Evolutionary conservation across 2,888 invertebrate species (phyloP).

Genomic region (Nasonia oneida): DNA sequence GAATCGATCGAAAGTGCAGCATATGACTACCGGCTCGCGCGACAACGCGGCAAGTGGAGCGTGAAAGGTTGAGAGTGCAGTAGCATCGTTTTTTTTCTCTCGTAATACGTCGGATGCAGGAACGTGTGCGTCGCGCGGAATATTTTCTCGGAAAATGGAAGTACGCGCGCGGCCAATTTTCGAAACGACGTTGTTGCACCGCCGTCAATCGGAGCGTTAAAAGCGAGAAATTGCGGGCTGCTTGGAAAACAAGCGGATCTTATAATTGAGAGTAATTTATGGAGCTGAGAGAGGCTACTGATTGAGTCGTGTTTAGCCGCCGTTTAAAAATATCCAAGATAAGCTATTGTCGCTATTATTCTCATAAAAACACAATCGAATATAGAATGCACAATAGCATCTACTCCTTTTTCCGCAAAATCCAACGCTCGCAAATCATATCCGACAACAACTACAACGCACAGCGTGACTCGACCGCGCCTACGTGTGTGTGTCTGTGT

Average conservation of each 20-base stretch:
- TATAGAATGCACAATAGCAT: no score
- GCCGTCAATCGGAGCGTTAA: constrained; percentile 51
- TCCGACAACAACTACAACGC: not conserved
- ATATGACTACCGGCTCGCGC: constrained; percentile 43
- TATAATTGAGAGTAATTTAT: constrained; percentile 18
- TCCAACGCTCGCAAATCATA: not conserved
- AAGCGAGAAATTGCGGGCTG: constrained; percentile 15
- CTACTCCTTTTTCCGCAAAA: not conserved
- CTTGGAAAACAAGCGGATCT: not conserved
- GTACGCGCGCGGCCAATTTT: constrained; percentile 3
- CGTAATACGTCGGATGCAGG: not conserved
- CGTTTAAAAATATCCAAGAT: not conserved
- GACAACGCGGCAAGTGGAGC: constrained; percentile 67
- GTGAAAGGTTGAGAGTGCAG: constrained; percentile 66
- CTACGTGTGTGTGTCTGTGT: not conserved
- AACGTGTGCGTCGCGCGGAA: not conserved
- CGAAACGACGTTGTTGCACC: not conserved
- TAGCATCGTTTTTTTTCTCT: constrained; percentile 29
- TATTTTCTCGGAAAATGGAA: not conserved
- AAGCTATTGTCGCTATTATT: not conserved
- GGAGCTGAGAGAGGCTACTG: not conserved
- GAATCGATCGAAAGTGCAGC: constrained; percentile 47
- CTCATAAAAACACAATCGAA: not conserved
- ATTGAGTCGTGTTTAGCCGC: not conserved
- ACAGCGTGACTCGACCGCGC: not conserved